Conservation (phyloP, 2,113 vertebrate genomes). For the Hippocampus comes region DNA sequence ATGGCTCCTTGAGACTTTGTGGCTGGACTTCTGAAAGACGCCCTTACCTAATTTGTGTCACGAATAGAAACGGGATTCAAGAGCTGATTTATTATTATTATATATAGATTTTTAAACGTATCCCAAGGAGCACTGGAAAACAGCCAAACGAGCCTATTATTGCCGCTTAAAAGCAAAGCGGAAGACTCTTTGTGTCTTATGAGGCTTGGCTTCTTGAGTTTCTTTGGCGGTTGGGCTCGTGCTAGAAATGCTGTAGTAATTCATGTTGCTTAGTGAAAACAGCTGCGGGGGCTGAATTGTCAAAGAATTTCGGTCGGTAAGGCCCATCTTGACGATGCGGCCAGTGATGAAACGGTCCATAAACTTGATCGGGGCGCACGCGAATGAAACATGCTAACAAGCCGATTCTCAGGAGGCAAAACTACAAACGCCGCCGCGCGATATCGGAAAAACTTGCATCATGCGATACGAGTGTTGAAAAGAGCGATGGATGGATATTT, state of each 20-base stretch:
- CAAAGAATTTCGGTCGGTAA: background rate
- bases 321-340: background rate
- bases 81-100: background rate
- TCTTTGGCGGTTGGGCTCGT: background rate
- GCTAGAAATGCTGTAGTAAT: background rate
- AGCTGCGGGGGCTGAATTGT: background rate
- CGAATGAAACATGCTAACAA: conserved; percentile 6
- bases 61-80: background rate
- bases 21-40: background rate
- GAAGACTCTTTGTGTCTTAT: background rate
- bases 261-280: background rate
- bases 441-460: no score
- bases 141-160: background rate
- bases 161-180: background rate
- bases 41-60: background rate
- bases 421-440: no score
- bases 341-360: background rate
- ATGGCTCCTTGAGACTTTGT: background rate
- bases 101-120: background rate
- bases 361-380: background rate
- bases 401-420: background rate
- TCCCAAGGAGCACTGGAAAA: background rate
- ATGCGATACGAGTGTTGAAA: no score
- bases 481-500: no score
- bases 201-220: background rate